phyloP scores from a whole-genome alignment of 2,113 vertebrate genomes.

The Saccopteryx bilineata region DNA sequence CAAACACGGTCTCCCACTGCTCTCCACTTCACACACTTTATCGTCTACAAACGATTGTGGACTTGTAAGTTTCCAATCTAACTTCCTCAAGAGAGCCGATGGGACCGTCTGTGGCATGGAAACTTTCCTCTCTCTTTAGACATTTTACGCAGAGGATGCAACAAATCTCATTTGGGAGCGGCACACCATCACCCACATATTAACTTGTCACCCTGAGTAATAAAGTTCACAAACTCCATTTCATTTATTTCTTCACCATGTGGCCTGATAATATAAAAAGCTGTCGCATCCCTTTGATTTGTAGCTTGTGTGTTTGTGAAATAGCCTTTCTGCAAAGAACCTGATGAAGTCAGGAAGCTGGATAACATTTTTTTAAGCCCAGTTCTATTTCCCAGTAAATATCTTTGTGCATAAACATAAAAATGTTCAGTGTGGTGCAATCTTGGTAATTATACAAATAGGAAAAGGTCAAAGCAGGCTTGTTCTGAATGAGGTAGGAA shows the following conservation, averaged over 20 bases:
- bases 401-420: constrained; percentile 79
- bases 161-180: constrained; percentile 78
- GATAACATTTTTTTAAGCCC: constrained; percentile 56
- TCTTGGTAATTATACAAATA: constrained; percentile 77
- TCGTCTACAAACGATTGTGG: constrained; percentile 32
- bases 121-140: constrained; percentile 65
- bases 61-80: constrained; percentile 68
- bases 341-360: constrained; percentile 71
- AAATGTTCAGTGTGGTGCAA: constrained; percentile 79
- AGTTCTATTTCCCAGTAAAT: constrained; percentile 66
- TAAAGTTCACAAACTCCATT: constrained; percentile 84
- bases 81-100: constrained; percentile 41
- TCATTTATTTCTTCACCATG: constrained; percentile 77
- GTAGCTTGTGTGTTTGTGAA: constrained; percentile 77
- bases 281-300: constrained; percentile 82
- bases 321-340: constrained; percentile 78
- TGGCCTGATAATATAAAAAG: constrained; percentile 80
- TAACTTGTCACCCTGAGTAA: constrained; percentile 83
- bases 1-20: constrained; percentile 9
- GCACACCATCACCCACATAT: constrained; percentile 76
- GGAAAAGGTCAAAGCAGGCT: constrained; percentile 76
- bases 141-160: constrained; percentile 72
- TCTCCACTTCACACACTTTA: constrained; percentile 64
- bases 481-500: constrained; percentile 67
- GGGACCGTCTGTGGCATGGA: neutral